Base-by-base conservation (phyloP, 2,113 vertebrate species). In the Cottus gobio region DNA sequence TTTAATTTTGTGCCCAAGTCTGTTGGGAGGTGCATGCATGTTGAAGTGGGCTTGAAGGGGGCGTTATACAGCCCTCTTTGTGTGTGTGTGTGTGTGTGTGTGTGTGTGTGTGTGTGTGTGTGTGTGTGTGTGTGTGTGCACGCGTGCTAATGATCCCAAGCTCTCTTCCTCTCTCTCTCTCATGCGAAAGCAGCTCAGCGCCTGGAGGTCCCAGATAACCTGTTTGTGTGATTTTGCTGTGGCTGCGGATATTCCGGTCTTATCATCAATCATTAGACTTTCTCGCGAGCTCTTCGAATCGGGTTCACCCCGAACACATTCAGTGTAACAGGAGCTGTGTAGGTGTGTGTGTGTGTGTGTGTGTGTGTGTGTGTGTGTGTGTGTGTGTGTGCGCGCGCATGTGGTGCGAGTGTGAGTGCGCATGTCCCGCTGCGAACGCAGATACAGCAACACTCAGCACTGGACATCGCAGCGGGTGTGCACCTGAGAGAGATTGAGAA, bases 261-360 rank as follows among this genome's bases (percentile, higher is more conserved):
- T 84, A 92, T 92, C 93, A 93, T 94, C 93, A 91, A 93, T 94
- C 93, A 94, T 92, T 91, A 91, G 85, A 82, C 78, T 86, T 90
- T 86, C 86, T 87, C 48, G 37, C 87, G 84, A 54, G 89, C 88
- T 89, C 81, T 90, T 93, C 84, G 82, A 92, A 93, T 93, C 90
- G 86, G 85, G 89, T 90, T 90, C 86, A 76, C 69, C 91, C 91
- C 74, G 91, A 91, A 90, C 90, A 89, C 87, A 86, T 90, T 92
- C 85, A 88, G 75, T 85, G 82, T 79, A 91, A 87, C 79, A 80
- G 83, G 85, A 88, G 83, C 74, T 73, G 57, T 67, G 90, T 87
- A 84, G n/a, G 87, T 85, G 82, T 65, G 71, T 68, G 77, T 73
- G 60, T 60, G 57, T 68, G 85, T 82, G 80, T 37, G 87, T 48